Base-by-base conservation (phyloP, 2,113 vertebrate species). In the Dasyurus viverrinus region DNA sequence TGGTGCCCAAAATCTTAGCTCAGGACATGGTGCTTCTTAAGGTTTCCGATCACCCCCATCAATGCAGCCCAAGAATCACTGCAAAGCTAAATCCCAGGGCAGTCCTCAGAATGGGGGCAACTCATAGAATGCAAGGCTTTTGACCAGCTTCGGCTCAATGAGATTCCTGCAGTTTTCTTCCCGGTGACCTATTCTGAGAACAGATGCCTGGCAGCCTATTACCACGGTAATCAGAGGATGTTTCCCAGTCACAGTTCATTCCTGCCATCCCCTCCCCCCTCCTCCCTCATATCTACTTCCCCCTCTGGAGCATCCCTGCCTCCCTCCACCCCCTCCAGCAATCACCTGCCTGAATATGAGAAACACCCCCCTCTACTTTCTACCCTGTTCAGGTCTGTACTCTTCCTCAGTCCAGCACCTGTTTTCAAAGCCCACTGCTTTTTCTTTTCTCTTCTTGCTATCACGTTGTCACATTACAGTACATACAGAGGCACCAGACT, bases 401-500 rank as follows among this genome's bases (percentile, higher is more conserved):
- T 90, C 93, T 95, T 96, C 93, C 97, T 92, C n/a, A 42, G 68
- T 84, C 94, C 53, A 90, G 93, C 89, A 48, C 89, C 47, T 26
- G 93, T 91, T 96, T 96, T 91, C 92, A 92, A 91, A 53, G 92
- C 97, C 92, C 95, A 84, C 96, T 96, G 96, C 96, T 94, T 19
- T 0, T 42, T 95, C 94, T 89, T 89, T 95, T 92, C 93, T 94
- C 95, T 93, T 57, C 94, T 91, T 3, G 8, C 91, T 95, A 60
- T 94, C 97, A 96, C 93, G 9, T 50, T 90, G 89, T 92, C 92
- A 94, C 96, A 94, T 30, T 50, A 94, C 52, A 92, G 53, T 90
- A 94, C 93, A 96, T 54, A 93, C 57, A 93, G 95, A 96, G 97
- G 92, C 94, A 96, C 96, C 93, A 54, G 95, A 93, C 92, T 30